Conservation (phyloP, 2,113 vertebrate genomes). For the Atractosteus spatula region DNA sequence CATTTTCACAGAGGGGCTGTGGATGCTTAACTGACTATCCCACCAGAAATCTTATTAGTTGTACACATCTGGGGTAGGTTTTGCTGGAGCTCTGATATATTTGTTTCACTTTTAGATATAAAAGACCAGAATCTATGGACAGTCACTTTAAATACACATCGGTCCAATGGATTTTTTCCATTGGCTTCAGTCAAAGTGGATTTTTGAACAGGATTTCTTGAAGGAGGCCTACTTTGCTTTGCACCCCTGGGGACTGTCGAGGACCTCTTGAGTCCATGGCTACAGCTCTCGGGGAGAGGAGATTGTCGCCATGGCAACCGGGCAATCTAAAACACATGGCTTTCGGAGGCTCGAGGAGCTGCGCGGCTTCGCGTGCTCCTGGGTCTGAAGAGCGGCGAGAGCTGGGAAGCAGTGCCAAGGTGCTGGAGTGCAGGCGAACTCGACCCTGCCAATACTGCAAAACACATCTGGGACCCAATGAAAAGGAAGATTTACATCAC, state of each 20-base stretch:
- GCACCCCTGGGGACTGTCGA: constrained; percentile 39
- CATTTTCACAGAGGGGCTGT: no score
- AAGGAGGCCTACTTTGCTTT: constrained; percentile 23
- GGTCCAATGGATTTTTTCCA: no score
- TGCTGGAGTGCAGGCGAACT: not conserved
- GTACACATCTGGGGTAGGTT: no score
- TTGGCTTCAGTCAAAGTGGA: constrained; percentile 14
- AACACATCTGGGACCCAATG: not conserved
- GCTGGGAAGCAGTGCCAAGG: not conserved
- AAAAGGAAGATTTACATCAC: not conserved
- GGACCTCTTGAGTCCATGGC: constrained; percentile 45
- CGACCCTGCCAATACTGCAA: not conserved
- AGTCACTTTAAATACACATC: no score
- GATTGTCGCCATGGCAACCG: constrained; percentile 41
- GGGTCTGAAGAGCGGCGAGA: no score
- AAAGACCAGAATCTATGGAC: no score
- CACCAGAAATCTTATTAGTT: no score
- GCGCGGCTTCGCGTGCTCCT: no score
- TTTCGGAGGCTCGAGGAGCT: constrained; percentile 13
- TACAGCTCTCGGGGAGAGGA: constrained; percentile 39
- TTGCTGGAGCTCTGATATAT: no score
- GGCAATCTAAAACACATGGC: constrained; percentile 47
- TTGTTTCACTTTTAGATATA: no score
- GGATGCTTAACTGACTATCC: no score
- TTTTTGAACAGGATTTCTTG: constrained; percentile 26